Evolutionary conservation across 1,140 invertebrate genomes (phyloP), one percentile per base, ranked within the genome.

Genomic region (Camponotus pennsylvanicus): DNA sequence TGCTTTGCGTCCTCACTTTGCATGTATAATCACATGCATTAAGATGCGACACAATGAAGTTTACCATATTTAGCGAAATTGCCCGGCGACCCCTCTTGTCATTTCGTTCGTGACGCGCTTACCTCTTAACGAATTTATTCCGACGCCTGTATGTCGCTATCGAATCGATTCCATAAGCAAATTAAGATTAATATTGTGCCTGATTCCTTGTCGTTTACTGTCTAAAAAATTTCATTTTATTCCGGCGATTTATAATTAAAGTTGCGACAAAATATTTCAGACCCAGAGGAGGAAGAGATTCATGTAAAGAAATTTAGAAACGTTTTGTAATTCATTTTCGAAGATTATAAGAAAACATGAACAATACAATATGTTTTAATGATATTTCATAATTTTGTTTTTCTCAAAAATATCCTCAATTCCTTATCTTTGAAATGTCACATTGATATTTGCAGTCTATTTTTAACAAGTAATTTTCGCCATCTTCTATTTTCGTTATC

Each of bases 21-120:
- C 15, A 15, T 34, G 15, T 79, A 80, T 79, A 78, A 59, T 67
- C 49, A 32, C 45, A 59, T 71, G 11, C 9, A 55, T 67, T 69
- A 55, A n/a, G 42, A 59, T 45, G 11, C 59, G 42, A 8, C 67
- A 8, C 42, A 59, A 85, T 67, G 40, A 55, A 64, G 79, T 88
- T 89, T 88, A 79, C 15, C 75, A 85, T 85, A 88, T 85, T 85
- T 64, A 73, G n/a, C 37, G 21, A 15, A 80, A 69, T 87, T 45
- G n/a, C 11, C 5, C 59, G 21, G 15, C 52, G 37, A 52, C 4
- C 13, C 9, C 21, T 11, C 57, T 63, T 59, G 63, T 37, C 37
- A 52, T 87, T 87, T 67, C 73, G 32, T 57, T 15, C 11, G 21
- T 34, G 57, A 11, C n/a, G 52, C 11, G 18, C 55, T 57, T 21